These are phyloP conservation scores for Erythrocercus mccallii DNA, from an alignment of 2,113 vertebrate genomes.

Conservation along the genomic window DNA sequence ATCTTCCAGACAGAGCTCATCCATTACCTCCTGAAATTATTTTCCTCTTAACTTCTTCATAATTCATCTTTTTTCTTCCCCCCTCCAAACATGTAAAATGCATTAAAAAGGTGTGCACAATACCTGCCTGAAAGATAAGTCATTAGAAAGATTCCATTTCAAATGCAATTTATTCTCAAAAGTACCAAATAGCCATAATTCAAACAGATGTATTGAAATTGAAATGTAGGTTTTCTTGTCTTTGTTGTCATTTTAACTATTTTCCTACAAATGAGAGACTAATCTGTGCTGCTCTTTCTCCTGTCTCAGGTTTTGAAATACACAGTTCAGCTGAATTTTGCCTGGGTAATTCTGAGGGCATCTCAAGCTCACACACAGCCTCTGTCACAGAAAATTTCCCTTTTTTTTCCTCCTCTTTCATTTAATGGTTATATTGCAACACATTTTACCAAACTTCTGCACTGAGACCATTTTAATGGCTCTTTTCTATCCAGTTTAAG, in stretches of 20 bases:
- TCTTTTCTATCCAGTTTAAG: neutral
- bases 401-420: neutral
- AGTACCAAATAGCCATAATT: slow-evolving; percentile 70
- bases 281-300: slow-evolving; percentile 7
- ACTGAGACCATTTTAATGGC: neutral
- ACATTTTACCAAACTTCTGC: neutral
- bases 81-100: slow-evolving; percentile 71
- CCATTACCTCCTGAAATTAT: slow-evolving; percentile 83
- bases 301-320: slow-evolving; percentile 29
- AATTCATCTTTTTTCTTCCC: slow-evolving; percentile 72
- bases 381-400: neutral
- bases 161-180: slow-evolving; percentile 74
- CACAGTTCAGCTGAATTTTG: slow-evolving; percentile 32
- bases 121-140: slow-evolving; percentile 72
- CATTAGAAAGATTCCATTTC: slow-evolving; percentile 75
- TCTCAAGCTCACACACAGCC: neutral
- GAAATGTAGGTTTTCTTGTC: slow-evolving; percentile 68
- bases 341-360: slow-evolving; percentile 16
- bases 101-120: slow-evolving; percentile 71
- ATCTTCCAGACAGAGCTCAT: slow-evolving; percentile 80
- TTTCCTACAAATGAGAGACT: slow-evolving; percentile 61
- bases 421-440: neutral
- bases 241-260: slow-evolving; percentile 71
- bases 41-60: slow-evolving; percentile 80
- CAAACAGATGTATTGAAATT: slow-evolving; percentile 70